Conservation (phyloP, 2,888 invertebrate species). For the Mayetiola destructor region DNA sequence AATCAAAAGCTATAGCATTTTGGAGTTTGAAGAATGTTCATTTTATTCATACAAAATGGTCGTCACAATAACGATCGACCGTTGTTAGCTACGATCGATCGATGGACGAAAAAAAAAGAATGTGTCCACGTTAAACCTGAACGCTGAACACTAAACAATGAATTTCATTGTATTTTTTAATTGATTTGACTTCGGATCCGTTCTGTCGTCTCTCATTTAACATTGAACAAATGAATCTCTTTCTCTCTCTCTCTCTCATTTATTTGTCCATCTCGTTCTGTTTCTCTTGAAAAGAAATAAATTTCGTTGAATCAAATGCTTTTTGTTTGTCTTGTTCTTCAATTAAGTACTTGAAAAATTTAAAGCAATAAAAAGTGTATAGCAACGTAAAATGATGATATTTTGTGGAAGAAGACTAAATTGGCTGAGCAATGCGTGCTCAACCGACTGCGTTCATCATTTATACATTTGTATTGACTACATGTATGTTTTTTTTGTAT, state of each 20-base stretch:
- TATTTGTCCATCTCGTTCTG: background rate
- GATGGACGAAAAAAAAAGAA: background rate
- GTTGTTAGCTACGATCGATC: too few relatives aligned
- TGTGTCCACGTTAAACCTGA: background rate
- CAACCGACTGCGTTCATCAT: too few relatives aligned
- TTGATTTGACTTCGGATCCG: background rate
- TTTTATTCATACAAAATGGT: too few relatives aligned
- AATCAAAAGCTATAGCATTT: too few relatives aligned
- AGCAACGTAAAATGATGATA: too few relatives aligned
- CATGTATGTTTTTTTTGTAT: too few relatives aligned
- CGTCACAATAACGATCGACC: too few relatives aligned
- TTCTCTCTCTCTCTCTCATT: background rate
- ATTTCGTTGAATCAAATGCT: conserved; percentile 11
- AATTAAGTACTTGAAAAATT: conserved; percentile 10
- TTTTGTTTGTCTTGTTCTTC: background rate
- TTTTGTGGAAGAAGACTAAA: too few relatives aligned
- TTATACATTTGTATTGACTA: too few relatives aligned
- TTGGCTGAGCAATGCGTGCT: too few relatives aligned
- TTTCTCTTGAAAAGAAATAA: background rate
- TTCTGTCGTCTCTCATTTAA: background rate
- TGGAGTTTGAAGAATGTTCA: too few relatives aligned
- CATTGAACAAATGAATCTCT: background rate
- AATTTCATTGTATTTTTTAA: background rate
- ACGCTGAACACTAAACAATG: background rate
- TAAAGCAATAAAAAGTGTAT: conserved; percentile 8